A percentile compares a stretch with the other conserved stretches of the same genome.
These are phyloP conservation scores for Morelia viridis DNA, from an alignment of 2,797 vertebrate species.

Conservation along the genomic window DNA sequence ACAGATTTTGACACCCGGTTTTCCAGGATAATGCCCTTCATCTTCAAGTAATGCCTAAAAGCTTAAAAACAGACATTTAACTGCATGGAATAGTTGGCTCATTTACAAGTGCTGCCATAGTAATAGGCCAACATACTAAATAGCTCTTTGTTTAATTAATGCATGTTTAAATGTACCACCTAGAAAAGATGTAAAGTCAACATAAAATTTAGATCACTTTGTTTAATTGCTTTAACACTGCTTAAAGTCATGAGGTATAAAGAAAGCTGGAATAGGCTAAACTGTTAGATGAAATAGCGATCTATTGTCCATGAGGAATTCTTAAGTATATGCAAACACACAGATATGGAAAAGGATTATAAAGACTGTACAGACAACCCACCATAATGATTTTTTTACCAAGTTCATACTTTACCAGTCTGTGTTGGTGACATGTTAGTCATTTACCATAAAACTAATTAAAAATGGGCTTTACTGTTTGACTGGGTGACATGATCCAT, in stretches of 20 bases:
- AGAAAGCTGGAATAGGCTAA: neutral
- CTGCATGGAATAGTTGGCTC: neutral
- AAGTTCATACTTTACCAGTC: neutral
- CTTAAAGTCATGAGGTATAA: conserved; percentile 13
- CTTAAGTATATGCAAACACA: neutral
- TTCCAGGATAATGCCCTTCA: neutral
- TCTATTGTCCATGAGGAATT: neutral
- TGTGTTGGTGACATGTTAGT: neutral
- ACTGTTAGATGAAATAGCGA: neutral
- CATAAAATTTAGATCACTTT: neutral
- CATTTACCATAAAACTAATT: neutral
- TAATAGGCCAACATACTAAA: conserved; percentile 6
- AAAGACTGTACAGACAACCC: neutral
- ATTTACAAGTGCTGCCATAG: neutral
- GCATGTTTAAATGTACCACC: neutral
- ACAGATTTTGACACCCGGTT: neutral
- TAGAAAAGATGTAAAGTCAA: neutral
- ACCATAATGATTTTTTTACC: neutral
- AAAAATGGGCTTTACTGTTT: neutral
- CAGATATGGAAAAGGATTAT: neutral
- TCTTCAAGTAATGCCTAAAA: neutral
- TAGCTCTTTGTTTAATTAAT: neutral
- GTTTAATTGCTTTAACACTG: conserved; percentile 42
- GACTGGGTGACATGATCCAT: neutral
- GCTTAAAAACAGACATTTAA: neutral